These are phyloP conservation scores for Sylvia borin DNA, from an alignment of 2,797 vertebrate genomes.

Conservation along the genomic window DNA sequence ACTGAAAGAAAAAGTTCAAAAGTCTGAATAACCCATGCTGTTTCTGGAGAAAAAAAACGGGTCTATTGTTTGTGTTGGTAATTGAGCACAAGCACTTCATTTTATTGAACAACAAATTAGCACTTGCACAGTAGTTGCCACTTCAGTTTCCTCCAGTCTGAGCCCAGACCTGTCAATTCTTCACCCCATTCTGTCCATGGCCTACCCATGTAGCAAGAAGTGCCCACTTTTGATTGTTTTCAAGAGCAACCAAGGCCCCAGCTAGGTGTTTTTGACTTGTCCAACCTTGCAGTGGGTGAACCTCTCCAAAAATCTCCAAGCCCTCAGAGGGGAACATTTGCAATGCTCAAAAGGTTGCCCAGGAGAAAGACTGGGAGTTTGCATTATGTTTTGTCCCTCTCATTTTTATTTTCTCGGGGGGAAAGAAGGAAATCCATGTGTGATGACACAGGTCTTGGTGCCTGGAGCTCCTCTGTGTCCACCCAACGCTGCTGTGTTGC, in stretches of 20 bases:
- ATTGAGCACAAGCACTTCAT: constrained; percentile 47
- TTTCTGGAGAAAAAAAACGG: constrained; percentile 25
- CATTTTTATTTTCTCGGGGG: accelerated
- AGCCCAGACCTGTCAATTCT: not conserved
- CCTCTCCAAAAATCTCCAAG: not conserved
- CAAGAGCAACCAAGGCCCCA: not conserved
- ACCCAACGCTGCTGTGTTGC: accelerated
- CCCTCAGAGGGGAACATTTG: not conserved
- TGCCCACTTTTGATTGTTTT: not conserved
- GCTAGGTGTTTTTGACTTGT: not conserved
- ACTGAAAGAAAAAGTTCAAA: constrained; percentile 49
- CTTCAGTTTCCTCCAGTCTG: not conserved
- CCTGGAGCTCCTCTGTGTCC: not conserved
- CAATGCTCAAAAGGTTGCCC: accelerated
- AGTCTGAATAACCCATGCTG: constrained; percentile 43
- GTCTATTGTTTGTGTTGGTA: constrained; percentile 59
- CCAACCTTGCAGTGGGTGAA: not conserved
- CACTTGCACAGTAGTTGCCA: constrained; percentile 48
- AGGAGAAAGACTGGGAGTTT: not conserved
- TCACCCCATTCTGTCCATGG: not conserved
- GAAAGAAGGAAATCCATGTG: not conserved
- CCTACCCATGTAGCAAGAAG: not conserved
- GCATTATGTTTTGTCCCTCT: not conserved
- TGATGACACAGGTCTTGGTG: not conserved
- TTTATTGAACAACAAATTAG: constrained; percentile 66